phyloP scores from a whole-genome alignment of 1,140 invertebrate species.

The Lineus longissimus region DNA sequence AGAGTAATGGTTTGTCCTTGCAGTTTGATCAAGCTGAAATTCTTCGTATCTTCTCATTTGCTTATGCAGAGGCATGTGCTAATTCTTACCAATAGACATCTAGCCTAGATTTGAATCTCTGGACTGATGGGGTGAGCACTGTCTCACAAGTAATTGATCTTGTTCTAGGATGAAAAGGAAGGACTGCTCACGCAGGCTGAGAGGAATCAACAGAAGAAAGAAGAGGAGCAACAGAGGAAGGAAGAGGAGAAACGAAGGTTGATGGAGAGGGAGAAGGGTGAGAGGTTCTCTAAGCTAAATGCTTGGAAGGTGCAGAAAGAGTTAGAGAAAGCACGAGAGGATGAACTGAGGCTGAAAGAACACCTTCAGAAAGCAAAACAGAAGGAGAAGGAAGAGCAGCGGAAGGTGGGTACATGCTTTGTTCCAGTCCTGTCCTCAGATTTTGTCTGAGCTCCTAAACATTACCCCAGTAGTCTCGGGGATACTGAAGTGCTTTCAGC shows the following conservation, averaged over 20 bases:
- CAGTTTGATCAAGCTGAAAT: no score
- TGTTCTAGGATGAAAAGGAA: conserved; percentile 39
- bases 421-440: neutral
- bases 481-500: neutral
- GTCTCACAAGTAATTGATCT: conserved; percentile 1
- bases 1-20: no score
- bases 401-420: conserved; percentile 29
- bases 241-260: conserved; percentile 26
- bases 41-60: no score
- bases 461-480: neutral
- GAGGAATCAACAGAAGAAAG: conserved; percentile 17
- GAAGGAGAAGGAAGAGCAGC: conserved; percentile 37
- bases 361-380: conserved; percentile 35
- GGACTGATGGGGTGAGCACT: no score
- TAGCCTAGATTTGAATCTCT: no score
- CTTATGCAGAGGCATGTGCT: no score
- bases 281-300: conserved; percentile 40
- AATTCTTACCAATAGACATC: no score
- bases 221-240: conserved; percentile 26
- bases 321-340: conserved; percentile 42
- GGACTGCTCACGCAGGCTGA: conserved; percentile 34
- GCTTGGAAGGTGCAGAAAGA: conserved; percentile 50
- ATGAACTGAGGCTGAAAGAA: conserved; percentile 38
- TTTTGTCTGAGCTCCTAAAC: no score
- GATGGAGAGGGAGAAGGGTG: conserved; percentile 36